Base-by-base conservation (phyloP, 64 coral and sea anemone genomes). In the Pocillopora damicornis region DNA sequence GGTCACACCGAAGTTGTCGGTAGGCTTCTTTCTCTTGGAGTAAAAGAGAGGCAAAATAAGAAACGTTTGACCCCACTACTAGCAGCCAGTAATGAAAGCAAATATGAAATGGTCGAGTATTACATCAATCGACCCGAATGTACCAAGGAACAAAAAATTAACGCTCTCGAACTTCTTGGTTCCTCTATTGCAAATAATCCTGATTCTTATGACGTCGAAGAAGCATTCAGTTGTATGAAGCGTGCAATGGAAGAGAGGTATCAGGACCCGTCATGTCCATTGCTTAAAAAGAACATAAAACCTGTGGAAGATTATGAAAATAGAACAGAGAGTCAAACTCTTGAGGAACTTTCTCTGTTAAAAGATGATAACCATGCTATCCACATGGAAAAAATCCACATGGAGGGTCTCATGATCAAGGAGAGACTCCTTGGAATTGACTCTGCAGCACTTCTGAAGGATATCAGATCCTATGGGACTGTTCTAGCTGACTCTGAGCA, bases 51-150 rank as follows among this genome's bases (percentile, higher is more conserved):
- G 22, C 42, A 26, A 15, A 90, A 94, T 58, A 86, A 90, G 11
- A 80, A 82, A 35, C 74, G 88, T 25, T 36, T 94, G 17, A 90
- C 92, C 4, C 88, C 92, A 0, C 60, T 89, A 37, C 80, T 93
- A 3, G 61, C 77, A 25, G 92, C 92, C 18, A 89, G 92, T n/a
- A 89, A 75, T 20, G 74, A 93, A 20, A 85, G 92, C 35, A 89
- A 83, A 36, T 26, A 59, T 30, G 87, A 93, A 73, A 34, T 93
- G 30, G 92, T 93, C 1, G 92, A 93, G 37, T 93, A 86, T 51
- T 85, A 89, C 20, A 89, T 89, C 45, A 77, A 64, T 15, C 45
- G 65, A 9, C 73, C 87, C 42, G 42, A 51, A 51, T 51, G 42
- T 51, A 51, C 42, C 2, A 51, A 51, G 42, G 42, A 51, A 51